Evolutionary conservation across 2,797 vertebrate species (phyloP).

Genomic region (Vireo griseus): DNA sequence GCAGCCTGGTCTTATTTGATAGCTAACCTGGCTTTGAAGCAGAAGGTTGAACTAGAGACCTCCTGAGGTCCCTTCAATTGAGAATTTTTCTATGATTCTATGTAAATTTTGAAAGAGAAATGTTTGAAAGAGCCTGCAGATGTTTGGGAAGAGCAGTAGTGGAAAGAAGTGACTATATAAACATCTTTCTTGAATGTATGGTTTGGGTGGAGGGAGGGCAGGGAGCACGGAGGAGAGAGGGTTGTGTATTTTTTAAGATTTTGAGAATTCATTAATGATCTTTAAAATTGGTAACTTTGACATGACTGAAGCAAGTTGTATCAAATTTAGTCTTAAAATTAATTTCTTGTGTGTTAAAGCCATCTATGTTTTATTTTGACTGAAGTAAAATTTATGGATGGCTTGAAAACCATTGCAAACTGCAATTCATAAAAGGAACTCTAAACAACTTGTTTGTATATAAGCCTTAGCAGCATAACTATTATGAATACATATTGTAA

Average conservation of each 20-base stretch:
- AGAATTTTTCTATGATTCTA: not conserved
- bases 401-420: not conserved
- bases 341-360: not conserved
- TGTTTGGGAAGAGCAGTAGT: not conserved
- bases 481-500: not conserved
- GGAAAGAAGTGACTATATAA: not conserved
- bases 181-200: not conserved
- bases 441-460: not conserved
- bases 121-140: not conserved
- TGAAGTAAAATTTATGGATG: not conserved
- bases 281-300: not conserved
- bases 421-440: not conserved
- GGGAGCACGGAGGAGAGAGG: accelerated
- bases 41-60: not conserved
- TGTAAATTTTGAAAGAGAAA: not conserved
- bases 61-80: not conserved
- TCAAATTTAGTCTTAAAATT: not conserved
- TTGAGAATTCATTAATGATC: not conserved
- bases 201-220: not conserved
- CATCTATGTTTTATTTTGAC: not conserved
- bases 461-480: not conserved
- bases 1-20: not conserved
- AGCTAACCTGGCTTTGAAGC: not conserved
- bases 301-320: not conserved
- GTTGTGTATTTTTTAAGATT: not conserved